These are phyloP conservation scores for Hemithea aestivaria DNA, from an alignment of 2,888 invertebrate species.

Conservation along the genomic window DNA sequence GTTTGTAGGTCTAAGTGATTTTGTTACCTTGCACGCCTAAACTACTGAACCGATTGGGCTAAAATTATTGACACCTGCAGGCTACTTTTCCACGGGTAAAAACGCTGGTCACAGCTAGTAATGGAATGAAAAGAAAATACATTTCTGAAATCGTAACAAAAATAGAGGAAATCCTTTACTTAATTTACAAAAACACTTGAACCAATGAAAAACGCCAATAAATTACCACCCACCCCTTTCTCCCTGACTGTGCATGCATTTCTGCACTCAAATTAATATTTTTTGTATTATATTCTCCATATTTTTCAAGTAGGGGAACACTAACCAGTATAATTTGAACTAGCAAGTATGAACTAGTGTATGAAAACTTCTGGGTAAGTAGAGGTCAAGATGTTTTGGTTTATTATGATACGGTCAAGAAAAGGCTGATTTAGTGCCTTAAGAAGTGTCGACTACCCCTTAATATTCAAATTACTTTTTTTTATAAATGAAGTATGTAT, in stretches of 20 bases:
- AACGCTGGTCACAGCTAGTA: too few relatives aligned
- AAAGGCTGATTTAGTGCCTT: conserved; percentile 58
- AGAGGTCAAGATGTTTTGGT: conserved; percentile 34
- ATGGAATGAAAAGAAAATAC: too few relatives aligned
- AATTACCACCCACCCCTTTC: conserved; percentile 40
- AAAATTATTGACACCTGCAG: too few relatives aligned
- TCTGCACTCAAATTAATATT: conserved; percentile 35
- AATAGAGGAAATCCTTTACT: too few relatives aligned
- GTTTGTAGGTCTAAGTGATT: too few relatives aligned
- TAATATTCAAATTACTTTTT: conserved; percentile 21
- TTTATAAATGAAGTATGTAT: too few relatives aligned
- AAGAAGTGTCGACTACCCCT: conserved; percentile 43
- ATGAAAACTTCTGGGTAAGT: not conserved
- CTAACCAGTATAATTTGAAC: conserved; percentile 35
- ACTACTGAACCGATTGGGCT: too few relatives aligned
- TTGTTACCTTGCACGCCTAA: too few relatives aligned
- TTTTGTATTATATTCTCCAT: conserved; percentile 36
- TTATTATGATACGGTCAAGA: conserved; percentile 39
- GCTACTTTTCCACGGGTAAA: too few relatives aligned
- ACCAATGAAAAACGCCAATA: conserved; percentile 13
- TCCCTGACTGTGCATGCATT: conserved; percentile 52
- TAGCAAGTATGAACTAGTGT: not conserved
- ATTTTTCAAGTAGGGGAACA: conserved; percentile 38
- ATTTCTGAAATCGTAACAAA: too few relatives aligned
- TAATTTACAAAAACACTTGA: conserved; percentile 11